Percentiles rank a stretch among this genome's conserved stretches.
phyloP scores from a whole-genome alignment of 2,113 vertebrate species.

The Siniperca chuatsi region DNA sequence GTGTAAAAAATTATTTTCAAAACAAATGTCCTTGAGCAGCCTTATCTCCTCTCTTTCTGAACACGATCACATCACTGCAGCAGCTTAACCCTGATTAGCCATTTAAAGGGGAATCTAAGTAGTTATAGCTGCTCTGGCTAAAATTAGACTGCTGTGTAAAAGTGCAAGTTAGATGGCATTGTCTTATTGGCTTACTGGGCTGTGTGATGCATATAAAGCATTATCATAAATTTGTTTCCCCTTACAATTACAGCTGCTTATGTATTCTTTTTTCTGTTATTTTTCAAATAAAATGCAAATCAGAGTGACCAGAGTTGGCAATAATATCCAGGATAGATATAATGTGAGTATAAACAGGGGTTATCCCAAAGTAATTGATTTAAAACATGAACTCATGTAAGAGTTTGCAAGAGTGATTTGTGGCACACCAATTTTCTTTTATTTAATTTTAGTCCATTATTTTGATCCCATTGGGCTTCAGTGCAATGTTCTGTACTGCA shows the following conservation, averaged over 20 bases:
- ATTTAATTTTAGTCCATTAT: neutral
- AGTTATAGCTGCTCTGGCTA: neutral
- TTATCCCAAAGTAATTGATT: neutral
- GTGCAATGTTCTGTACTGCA: neutral
- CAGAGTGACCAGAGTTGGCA: neutral
- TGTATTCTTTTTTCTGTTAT: neutral
- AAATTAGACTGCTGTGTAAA: neutral
- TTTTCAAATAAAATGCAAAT: neutral
- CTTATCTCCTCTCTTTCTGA: constrained; percentile 38
- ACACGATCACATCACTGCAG: constrained; percentile 52
- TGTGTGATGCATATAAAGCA: constrained; percentile 7
- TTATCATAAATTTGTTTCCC: neutral
- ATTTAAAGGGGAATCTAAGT: constrained; percentile 8
- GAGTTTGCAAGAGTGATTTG: neutral
- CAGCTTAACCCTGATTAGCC: constrained; percentile 51
- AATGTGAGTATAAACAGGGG: neutral
- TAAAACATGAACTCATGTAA: neutral
- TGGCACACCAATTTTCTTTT: neutral
- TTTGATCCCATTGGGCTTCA: neutral
- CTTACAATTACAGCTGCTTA: neutral
- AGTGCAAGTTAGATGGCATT: neutral
- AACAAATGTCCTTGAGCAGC: constrained; percentile 50
- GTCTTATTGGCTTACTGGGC: neutral
- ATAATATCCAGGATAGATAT: neutral
- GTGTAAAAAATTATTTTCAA: neutral